A percentile compares a stretch with the other conserved stretches of the same genome.
Conservation (phyloP, 2,888 invertebrate species). For the Megalurothrips usitatus region DNA sequence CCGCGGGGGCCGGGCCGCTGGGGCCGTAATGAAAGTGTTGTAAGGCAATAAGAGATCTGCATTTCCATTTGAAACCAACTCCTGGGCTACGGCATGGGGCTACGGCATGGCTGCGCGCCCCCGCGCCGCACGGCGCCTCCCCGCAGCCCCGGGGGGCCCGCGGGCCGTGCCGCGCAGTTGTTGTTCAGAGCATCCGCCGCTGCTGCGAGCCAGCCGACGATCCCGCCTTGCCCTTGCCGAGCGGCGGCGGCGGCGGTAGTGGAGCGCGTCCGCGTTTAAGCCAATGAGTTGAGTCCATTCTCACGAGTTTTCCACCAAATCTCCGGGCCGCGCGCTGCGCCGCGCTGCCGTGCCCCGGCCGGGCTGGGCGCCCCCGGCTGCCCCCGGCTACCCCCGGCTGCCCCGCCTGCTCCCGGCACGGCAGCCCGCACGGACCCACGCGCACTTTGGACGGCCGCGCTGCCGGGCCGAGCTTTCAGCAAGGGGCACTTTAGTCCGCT, state of each 20-base stretch:
- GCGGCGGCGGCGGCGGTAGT: not conserved
- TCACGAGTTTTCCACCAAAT: slow-evolving; percentile 12
- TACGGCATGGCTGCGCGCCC: no score
- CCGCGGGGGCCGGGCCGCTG: not conserved
- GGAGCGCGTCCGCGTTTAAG: not conserved
- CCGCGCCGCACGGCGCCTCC: no score
- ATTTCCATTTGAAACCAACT: slow-evolving; percentile 13
- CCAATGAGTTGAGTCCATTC: slow-evolving; percentile 22
- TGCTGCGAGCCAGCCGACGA: not conserved
- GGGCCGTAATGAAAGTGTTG: slow-evolving; percentile 20
- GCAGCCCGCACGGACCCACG: no score
- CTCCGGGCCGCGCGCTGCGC: not conserved
- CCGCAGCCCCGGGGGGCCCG: not conserved
- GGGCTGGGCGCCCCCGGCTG: no score
- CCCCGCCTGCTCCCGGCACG: no score
- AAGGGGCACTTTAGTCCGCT: no score
- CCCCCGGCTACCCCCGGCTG: no score
- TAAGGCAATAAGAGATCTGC: slow-evolving; percentile 22
- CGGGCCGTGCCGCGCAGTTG: not conserved
- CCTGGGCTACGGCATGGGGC: not conserved
- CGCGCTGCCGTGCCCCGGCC: not conserved
- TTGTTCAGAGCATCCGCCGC: not conserved
- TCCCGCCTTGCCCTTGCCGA: no score
- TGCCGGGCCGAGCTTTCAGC: no score
- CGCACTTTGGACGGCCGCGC: no score